Evolutionary conservation across 1,140 invertebrate species (phyloP), one percentile per base, ranked within the genome.

Genomic region (Aphelenchoides avenae): DNA sequence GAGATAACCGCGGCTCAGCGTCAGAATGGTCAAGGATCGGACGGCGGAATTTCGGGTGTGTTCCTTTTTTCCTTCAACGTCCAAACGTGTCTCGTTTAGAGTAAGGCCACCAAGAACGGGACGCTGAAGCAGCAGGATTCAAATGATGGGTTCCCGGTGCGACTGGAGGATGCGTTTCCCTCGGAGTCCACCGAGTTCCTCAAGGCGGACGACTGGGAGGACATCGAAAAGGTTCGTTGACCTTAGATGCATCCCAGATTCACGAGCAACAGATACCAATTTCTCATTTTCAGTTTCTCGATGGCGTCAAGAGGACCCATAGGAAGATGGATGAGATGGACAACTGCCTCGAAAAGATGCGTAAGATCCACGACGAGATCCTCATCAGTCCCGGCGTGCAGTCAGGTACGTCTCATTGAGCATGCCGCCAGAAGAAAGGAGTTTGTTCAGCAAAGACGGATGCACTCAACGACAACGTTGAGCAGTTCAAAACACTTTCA

Each of bases 11-110:
- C n/a, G n/a, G n/a, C n/a, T n/a, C n/a, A n/a, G n/a, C n/a, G n/a
- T n/a, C n/a, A 27, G 31, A 40, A 62, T 62, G 59, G 59, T 64
- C 20, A 62, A 62, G 48, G 59, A 62, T 34, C 27, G 59, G 15
- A 18, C 65, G 3, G 29, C 41, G 7, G 59, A 62, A 58, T 62
- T 62, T 33, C 59, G 65, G 61, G 59, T 62, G n/a, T 30, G 5
- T n/a, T 36, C 34, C 57, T 63, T 63, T 18, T 54, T 46, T 3
- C 40, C 40, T 46, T 46, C n/a, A 46, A 24, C n/a, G n/a, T 1
- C 4, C 15, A 18, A 24, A 31, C 24, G 15, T 46, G 20, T 34
- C n/a, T 1, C 15, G n/a, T 46, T 51, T 51, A 51, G 49, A 34
- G 31, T 7, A 26, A 42, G 9, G 29, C 49, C 24, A 4, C 26